Base-by-base conservation (phyloP, 2,113 vertebrate species). In the Kryptolebias marmoratus region DNA sequence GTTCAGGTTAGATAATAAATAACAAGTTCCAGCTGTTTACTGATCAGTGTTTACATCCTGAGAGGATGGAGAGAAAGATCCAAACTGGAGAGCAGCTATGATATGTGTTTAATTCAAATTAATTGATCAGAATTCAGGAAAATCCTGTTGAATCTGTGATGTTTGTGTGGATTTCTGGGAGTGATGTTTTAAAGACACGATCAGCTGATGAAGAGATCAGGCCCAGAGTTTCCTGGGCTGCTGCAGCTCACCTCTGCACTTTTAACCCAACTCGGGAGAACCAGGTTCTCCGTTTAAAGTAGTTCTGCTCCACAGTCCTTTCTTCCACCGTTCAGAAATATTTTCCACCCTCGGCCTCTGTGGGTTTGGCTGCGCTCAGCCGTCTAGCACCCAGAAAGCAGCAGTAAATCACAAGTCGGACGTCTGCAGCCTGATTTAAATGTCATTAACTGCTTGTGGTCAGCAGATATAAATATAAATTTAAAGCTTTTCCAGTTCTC, bases 211-310 rank as follows among this genome's bases (percentile, higher is more conserved):
- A 22, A 22, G 22, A 22, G 22, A 22, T 22, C 22, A 22, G 22
- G 22, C 22, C 22, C 22, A 22, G 22, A 22, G 45, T 56, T 59
- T 68, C 55, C 69, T 59, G 70, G 22, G 52, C 57, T 16, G 12
- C n/a, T 47, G 32, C 32, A 69, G 32, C 27, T 60, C 27, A 56
- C 59, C 27, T 59, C 44, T 79, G 53, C 64, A 54, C 57, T 31
- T 62, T 73, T 64, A 50, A 74, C 68, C 63, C 16, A 28, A 72
- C 71, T 60, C 63, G 0, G 56, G 57, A 63, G 13, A 59, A 61
- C 62, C 55, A 0, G 11, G 53, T 49, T 66, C 44, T 53, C 14
- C 28, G 27, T 44, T 50, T 73, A 58, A 60, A 62, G 5, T 5
- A 27, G 32, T 71, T 63, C 12, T 30, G 52, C 10, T 18, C 12